phyloP scores from a whole-genome alignment of 2,113 vertebrate genomes.

The Megalops atlanticus region DNA sequence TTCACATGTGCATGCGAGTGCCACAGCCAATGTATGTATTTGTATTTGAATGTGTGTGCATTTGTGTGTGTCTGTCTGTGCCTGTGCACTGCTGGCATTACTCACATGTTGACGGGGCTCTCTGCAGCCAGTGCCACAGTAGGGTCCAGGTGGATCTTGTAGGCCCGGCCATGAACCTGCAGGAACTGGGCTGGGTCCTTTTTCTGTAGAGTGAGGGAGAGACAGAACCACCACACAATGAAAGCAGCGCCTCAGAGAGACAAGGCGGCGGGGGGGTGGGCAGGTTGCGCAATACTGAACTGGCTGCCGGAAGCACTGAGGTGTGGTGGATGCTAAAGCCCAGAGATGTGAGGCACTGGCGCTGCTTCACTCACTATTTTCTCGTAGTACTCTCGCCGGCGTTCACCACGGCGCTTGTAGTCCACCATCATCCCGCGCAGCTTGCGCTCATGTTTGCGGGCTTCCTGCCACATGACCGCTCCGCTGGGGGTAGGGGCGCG shows the following conservation, averaged over 20 bases:
- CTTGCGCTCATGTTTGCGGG: constrained; percentile 93
- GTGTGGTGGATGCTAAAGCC: background rate
- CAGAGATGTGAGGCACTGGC: no score
- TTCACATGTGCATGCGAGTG: background rate
- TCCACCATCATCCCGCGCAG: constrained; percentile 97
- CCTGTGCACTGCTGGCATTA: background rate
- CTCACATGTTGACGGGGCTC: constrained; percentile 94
- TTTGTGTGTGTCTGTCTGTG: background rate
- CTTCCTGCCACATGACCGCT: constrained; percentile 93
- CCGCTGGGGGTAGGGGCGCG: constrained; percentile 73
- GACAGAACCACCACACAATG: background rate
- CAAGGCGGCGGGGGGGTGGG: no score
- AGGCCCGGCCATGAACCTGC: constrained; percentile 91
- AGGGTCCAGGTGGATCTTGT: constrained; percentile 91
- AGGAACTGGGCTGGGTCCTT: constrained; percentile 96
- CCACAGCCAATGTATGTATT: background rate
- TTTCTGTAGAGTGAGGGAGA: constrained; percentile 69
- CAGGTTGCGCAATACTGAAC: no score
- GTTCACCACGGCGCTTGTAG: constrained; percentile 89
- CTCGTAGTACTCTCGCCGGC: constrained; percentile 91
- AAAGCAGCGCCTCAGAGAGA: no score
- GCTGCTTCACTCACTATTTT: constrained; percentile 81
- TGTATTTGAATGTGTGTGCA: background rate
- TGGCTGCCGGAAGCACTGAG: background rate
- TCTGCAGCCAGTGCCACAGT: constrained; percentile 91